Evolutionary conservation across 1,140 invertebrate genomes (phyloP), one percentile per base, ranked within the genome.

Genomic region (Armadillidium nasatum): DNA sequence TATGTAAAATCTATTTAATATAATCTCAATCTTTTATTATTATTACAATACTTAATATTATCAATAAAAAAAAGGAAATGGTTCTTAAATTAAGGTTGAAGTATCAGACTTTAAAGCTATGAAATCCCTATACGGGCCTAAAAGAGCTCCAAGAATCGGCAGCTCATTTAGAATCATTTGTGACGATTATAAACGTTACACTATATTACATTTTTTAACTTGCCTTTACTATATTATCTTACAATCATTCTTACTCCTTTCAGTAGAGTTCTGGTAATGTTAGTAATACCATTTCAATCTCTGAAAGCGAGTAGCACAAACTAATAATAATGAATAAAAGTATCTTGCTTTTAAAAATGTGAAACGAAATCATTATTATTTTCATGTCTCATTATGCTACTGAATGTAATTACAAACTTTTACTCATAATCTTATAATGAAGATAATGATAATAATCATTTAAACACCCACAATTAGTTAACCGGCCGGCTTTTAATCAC

Each of bases 1-100:
- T 60, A 60, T 60, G 50, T 60, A 60, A 60, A 60, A 60, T 60
- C 50, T 60, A 60, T 15, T 19, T 19, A 60, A 60, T 60, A 15
- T 60, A 13, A 15, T 60, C 19, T 60, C 50, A 60, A 60, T 60
- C 50, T 60, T 60, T 19, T 4, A 13, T 19, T 60, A 60, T 15
- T 60, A 60, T 60, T 60, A 15, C 11, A 60, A 60, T 60, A 19
- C 50, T 60, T 15, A 60, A 60, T 15, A 15, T 15, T 13, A 19
- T 19, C 50, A 15, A 60, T 60, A 15, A 15, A 19, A 60, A 60
- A 60, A 60, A 60, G 50, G 50, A 19, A 60, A 15, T 60, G 50
- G 50, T 60, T 13, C 11, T 60, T 60, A 19, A 60, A 15, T 13
- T 60, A 60, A 19, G 50, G 19, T 15, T 60, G 50, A 19, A 19